A percentile compares a stretch with the other conserved stretches of the same genome.
phyloP scores from a whole-genome alignment of 2,113 vertebrate species.

The Piaya cayana region DNA sequence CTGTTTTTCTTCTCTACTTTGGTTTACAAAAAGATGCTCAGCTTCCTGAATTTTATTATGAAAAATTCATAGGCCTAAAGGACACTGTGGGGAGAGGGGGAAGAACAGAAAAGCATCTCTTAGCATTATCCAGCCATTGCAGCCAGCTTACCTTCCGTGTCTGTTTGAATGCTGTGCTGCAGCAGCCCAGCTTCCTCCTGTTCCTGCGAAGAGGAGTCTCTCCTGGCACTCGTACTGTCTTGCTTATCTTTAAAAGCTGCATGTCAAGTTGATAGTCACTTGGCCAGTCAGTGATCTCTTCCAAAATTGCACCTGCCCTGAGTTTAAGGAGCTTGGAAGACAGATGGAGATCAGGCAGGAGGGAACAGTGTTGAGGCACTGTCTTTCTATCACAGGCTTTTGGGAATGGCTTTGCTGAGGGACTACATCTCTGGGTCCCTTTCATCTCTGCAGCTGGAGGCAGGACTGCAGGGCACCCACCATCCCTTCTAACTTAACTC shows the following conservation, averaged over 20 bases:
- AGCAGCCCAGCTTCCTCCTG: not conserved
- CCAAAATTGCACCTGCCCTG: not conserved
- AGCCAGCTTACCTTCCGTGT: not conserved
- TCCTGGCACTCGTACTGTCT: not conserved
- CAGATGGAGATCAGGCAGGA: not conserved
- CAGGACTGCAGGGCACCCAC: not conserved
- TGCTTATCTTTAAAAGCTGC: not conserved
- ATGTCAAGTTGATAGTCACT: not conserved
- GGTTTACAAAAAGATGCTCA: slow-evolving; percentile 22
- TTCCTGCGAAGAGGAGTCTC: not conserved
- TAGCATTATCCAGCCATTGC: not conserved
- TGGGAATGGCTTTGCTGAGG: not conserved
- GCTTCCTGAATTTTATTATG: slow-evolving; percentile 39
- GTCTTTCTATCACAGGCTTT: not conserved
- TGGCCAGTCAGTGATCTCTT: not conserved
- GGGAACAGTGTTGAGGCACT: not conserved
- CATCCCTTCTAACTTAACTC: not conserved
- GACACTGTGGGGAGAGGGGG: not conserved
- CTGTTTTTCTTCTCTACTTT: slow-evolving; percentile 31
- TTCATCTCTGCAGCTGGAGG: not conserved
- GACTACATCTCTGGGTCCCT: not conserved
- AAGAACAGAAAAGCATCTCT: not conserved
- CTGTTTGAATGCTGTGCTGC: accelerated
- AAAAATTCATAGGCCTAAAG: slow-evolving; percentile 51
- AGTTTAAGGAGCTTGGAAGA: not conserved